A percentile compares a stretch with the other conserved stretches of the same genome.
Conservation (phyloP, 23 tunicate genomes). For the Phallusia fumigata region DNA sequence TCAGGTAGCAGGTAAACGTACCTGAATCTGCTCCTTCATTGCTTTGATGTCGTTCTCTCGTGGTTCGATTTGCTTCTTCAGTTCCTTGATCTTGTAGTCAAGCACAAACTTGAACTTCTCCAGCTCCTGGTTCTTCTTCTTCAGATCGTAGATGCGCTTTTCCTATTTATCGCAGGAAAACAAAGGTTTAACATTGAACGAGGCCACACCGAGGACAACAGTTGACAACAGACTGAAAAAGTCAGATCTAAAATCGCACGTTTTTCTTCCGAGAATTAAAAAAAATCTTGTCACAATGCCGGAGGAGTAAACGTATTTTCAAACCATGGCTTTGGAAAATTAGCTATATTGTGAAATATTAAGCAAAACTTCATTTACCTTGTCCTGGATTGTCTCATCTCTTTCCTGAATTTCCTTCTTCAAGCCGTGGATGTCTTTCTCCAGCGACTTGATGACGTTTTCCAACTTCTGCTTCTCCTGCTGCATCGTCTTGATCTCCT, state of each 20-base stretch:
- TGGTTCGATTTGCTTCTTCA: constrained; percentile 99
- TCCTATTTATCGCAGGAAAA: constrained; percentile 60
- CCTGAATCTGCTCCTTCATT: constrained; percentile 99
- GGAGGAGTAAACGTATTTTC: no score
- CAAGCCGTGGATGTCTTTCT: constrained; percentile 97
- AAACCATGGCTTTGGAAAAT: no score
- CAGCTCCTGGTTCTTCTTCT: constrained; percentile 98
- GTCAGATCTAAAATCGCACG: no score
- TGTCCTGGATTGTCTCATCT: constrained; percentile 99
- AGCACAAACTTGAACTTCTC: constrained; percentile 99
- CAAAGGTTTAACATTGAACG: no score
- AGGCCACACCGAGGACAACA: no score
- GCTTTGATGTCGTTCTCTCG: constrained; percentile 95
- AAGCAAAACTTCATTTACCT: constrained; percentile 27
- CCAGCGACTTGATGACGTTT: constrained; percentile 84
- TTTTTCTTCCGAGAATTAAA: no score
- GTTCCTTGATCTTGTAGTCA: constrained; percentile 97
- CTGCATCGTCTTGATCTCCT: constrained; percentile 85
- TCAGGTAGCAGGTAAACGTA: no score
- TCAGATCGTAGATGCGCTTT: constrained; percentile 96
- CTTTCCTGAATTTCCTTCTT: constrained; percentile 98
- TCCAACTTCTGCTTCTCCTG: constrained; percentile 92
- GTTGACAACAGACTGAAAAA: no score
- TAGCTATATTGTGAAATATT: no score
- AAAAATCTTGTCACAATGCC: no score